A percentile compares a stretch with the other conserved stretches of the same genome.
Conservation (phyloP, 2,797 vertebrate genomes). For the Podargus strigoides region DNA sequence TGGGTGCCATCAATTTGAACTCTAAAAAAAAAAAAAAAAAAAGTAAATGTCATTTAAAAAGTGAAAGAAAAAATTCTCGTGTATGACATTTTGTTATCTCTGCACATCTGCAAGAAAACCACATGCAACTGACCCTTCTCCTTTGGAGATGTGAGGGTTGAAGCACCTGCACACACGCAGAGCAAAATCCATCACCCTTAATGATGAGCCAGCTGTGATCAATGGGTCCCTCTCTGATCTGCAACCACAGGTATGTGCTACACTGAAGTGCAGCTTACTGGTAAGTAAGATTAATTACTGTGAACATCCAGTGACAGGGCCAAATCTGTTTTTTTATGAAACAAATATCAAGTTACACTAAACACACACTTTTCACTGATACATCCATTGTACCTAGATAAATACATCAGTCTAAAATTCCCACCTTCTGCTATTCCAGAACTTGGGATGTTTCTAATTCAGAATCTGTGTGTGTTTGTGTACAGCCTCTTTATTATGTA, state of each 20-base stretch:
- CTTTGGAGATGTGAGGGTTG: not conserved
- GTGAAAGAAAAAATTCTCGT: rapidly evolving
- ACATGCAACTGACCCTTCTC: not conserved
- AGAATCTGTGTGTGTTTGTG: not conserved
- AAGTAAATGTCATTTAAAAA: not conserved
- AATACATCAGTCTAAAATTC: not conserved
- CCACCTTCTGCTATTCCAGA: not conserved
- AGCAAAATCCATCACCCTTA: not conserved
- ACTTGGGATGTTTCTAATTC: not conserved
- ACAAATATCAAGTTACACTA: not conserved
- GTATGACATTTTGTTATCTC: not conserved
- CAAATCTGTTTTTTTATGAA: not conserved
- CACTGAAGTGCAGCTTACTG: not conserved
- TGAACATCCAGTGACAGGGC: not conserved
- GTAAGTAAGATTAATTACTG: not conserved
- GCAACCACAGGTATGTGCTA: not conserved
- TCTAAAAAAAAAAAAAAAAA: not conserved
- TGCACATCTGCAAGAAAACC: not conserved
- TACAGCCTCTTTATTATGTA: rapidly evolving
- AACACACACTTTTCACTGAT: not conserved
- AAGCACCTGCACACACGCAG: not conserved
- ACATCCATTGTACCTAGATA: not conserved
- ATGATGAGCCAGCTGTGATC: not conserved
- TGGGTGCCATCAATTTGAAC: not conserved
- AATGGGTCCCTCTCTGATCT: not conserved